phyloP scores from a whole-genome alignment of 2,888 invertebrate genomes.

The Eupithecia subumbrata region DNA sequence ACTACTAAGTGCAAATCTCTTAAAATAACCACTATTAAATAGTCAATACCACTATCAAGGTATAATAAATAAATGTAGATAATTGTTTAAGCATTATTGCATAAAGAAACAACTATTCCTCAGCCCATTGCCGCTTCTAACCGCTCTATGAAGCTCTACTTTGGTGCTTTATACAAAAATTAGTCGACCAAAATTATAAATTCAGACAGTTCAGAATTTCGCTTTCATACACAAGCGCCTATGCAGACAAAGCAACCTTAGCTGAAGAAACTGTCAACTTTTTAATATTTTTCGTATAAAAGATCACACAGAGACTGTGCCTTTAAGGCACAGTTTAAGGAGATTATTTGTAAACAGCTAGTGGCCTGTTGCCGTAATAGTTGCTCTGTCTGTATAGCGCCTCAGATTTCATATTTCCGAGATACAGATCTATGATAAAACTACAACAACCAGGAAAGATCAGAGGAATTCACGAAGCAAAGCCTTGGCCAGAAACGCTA shows the following conservation, averaged over 20 bases:
- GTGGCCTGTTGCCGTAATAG: too few species aligned
- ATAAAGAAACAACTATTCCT: background rate
- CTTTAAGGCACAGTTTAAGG: too few species aligned
- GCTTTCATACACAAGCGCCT: background rate
- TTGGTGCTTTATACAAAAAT: background rate
- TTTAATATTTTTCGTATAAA: too few species aligned
- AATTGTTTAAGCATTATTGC: background rate
- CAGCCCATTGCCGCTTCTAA: background rate
- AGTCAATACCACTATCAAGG: background rate
- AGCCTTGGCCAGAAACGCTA: conserved; percentile 11
- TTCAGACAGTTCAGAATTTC: background rate
- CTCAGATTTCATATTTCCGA: background rate
- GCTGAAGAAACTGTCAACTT: too few species aligned
- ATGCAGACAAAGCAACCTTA: too few species aligned
- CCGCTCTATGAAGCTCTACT: background rate
- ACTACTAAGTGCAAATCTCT: background rate
- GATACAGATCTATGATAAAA: conserved; percentile 5
- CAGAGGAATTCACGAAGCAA: background rate
- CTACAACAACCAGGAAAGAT: conserved; percentile 16
- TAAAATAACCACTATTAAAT: conserved; percentile 1
- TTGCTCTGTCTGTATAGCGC: too few species aligned
- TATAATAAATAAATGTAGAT: background rate
- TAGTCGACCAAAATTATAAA: too few species aligned
- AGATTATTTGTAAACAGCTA: too few species aligned
- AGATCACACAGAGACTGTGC: too few species aligned